Conservation (phyloP, 2,797 vertebrate genomes). For the Pangasius larnaudii region DNA sequence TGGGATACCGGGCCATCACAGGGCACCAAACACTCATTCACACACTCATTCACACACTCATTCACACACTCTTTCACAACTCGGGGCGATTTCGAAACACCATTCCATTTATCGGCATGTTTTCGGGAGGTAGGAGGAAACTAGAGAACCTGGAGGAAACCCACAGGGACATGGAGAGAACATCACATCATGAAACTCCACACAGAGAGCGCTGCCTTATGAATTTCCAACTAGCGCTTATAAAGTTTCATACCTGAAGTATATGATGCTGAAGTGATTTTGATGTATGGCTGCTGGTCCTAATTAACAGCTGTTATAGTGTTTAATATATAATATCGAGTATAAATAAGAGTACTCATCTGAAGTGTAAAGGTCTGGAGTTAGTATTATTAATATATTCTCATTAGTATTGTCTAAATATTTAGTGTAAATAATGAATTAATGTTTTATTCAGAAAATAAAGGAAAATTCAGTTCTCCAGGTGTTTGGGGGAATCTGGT, state of each 20-base stretch:
- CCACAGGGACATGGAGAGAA: neutral
- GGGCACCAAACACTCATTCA: neutral
- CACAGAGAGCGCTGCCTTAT: no score
- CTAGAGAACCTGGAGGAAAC: neutral
- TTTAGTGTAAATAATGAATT: neutral
- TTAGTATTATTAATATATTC: neutral
- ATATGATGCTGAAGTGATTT: neutral
- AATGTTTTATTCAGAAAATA: neutral
- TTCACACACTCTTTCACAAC: neutral
- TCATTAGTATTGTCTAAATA: no score
- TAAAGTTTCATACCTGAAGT: no score
- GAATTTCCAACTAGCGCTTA: no score
- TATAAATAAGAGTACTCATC: neutral
- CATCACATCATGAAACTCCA: neutral
- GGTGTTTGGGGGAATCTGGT: neutral
- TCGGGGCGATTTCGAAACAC: neutral
- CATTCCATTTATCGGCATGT: neutral
- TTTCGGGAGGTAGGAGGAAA: neutral
- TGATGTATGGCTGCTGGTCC: neutral
- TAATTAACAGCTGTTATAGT: neutral
- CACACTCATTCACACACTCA: neutral
- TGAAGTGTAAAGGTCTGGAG: neutral
- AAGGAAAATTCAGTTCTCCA: neutral
- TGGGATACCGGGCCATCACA: neutral
- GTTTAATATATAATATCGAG: neutral